phyloP scores from a whole-genome alignment of 2,888 invertebrate genomes.

The Chirona hameri region DNA sequence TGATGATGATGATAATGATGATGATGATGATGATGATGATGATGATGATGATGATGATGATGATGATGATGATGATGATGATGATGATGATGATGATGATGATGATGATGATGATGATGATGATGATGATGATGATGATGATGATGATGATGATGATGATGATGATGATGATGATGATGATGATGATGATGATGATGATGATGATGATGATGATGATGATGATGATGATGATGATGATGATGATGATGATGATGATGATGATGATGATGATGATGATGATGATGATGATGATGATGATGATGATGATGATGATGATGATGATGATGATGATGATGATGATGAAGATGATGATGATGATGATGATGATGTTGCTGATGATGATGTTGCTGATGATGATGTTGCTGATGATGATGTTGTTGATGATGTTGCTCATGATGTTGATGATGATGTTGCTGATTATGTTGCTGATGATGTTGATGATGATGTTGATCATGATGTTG shows the following conservation, averaged over 20 bases:
- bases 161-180: slow-evolving; percentile 27
- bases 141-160: slow-evolving; percentile 9
- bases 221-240: slow-evolving; percentile 22
- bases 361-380: no score
- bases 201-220: slow-evolving; percentile 27
- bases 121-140: slow-evolving; percentile 25
- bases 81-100: slow-evolving; percentile 26
- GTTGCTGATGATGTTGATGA: no score
- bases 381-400: no score
- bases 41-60: slow-evolving; percentile 3
- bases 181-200: slow-evolving; percentile 23
- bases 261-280: slow-evolving; percentile 9
- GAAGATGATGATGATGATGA: neutral
- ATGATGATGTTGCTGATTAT: no score
- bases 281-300: slow-evolving; percentile 25
- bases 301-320: slow-evolving; percentile 25
- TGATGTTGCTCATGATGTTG: no score
- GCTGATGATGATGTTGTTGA: no score
- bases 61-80: slow-evolving; percentile 26
- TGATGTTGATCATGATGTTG: no score
- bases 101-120: slow-evolving; percentile 27
- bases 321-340: slow-evolving; percentile 25
- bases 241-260: slow-evolving; percentile 3
- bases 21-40: slow-evolving; percentile 25
- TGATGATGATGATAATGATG: slow-evolving; percentile 24